Conservation (phyloP, 2,888 invertebrate species). For the Flexamia atlantica region DNA sequence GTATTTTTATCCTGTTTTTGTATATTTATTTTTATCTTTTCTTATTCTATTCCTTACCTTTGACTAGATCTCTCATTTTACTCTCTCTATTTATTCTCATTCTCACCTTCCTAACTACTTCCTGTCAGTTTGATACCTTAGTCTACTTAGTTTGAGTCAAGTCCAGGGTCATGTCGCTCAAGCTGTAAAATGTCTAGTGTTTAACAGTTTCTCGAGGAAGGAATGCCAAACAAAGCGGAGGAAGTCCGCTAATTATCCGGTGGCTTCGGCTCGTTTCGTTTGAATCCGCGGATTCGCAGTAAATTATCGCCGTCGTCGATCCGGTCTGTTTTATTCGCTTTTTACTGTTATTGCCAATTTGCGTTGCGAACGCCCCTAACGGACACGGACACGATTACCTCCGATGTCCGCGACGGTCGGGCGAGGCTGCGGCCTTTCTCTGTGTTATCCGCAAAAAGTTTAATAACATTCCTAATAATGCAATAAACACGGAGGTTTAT, state of each 20-base stretch:
- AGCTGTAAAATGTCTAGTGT: too few species aligned
- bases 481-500: too few species aligned
- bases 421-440: not conserved
- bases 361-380: not conserved
- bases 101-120: too few species aligned
- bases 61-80: too few species aligned
- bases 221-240: not conserved
- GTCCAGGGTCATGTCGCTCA: too few species aligned
- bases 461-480: not conserved
- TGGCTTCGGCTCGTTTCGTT: too few species aligned
- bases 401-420: not conserved
- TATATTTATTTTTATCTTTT: too few species aligned
- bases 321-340: slow-evolving; percentile 54
- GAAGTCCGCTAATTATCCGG: slow-evolving; percentile 4
- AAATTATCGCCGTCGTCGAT: slow-evolving; percentile 35
- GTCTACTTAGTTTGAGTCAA: too few species aligned
- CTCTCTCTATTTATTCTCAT: too few species aligned
- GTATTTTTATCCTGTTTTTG: too few species aligned
- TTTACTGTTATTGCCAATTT: slow-evolving; percentile 59
- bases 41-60: too few species aligned
- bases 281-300: not conserved
- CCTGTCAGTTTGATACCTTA: too few species aligned
- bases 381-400: slow-evolving; percentile 23
- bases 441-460: not conserved
- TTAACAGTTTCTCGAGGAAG: not conserved